Percentiles rank a stretch among this genome's conserved stretches.
Conservation (phyloP, 2,797 vertebrate genomes). For the Onychomys leucogaster region DNA sequence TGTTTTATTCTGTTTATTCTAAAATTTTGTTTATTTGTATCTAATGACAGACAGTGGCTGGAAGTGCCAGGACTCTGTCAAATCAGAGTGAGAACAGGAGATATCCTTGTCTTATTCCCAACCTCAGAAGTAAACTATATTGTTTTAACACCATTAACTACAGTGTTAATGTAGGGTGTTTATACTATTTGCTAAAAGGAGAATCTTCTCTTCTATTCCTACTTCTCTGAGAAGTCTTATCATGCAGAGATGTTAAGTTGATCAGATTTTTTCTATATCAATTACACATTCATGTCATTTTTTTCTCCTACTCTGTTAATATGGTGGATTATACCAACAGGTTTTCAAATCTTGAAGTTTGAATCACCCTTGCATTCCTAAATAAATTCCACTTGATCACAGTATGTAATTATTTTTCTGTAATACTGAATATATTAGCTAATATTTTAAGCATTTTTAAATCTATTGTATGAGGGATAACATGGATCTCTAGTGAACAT, state of each 20-base stretch:
- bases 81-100: not conserved
- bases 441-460: conserved; percentile 16
- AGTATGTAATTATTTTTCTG: not conserved
- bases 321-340: not conserved
- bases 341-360: not conserved
- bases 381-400: not conserved
- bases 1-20: not conserved
- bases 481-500: not conserved
- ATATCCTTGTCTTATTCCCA: not conserved
- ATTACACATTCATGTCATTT: not conserved
- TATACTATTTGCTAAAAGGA: not conserved
- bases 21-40: not conserved
- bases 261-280: not conserved
- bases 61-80: not conserved
- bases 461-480: not conserved
- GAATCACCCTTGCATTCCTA: not conserved
- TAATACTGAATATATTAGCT: not conserved
- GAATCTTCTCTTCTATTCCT: not conserved
- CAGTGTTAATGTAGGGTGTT: not conserved
- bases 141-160: not conserved
- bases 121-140: not conserved
- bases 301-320: not conserved
- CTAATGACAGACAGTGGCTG: not conserved
- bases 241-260: not conserved
- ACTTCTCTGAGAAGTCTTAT: not conserved